Conservation (phyloP, 2,797 vertebrate genomes). For the Erethizon dorsatum region DNA sequence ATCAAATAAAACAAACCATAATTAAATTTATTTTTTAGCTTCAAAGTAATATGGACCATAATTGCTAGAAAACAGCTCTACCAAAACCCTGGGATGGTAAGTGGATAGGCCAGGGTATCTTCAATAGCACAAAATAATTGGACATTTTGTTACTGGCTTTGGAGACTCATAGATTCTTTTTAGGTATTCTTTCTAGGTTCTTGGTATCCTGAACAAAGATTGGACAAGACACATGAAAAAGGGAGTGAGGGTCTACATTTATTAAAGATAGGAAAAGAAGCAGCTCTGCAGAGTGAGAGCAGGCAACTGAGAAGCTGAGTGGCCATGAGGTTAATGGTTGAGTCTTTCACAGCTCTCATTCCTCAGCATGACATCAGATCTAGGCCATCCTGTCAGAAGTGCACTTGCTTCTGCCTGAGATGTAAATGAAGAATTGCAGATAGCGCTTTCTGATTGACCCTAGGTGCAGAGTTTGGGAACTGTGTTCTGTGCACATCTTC, state of each 20-base stretch:
- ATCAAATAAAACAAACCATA: not conserved
- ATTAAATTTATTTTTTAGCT: not conserved
- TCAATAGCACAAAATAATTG: not conserved
- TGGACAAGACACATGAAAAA: not conserved
- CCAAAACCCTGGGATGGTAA: not conserved
- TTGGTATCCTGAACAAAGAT: not conserved
- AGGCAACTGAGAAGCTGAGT: not conserved
- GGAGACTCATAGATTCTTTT: not conserved
- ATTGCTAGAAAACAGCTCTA: not conserved
- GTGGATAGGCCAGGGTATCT: not conserved
- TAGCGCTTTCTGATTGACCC: not conserved
- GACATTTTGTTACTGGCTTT: not conserved
- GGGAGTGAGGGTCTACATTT: not conserved
- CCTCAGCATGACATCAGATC: not conserved
- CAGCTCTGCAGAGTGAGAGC: not conserved
- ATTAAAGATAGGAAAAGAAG: not conserved
- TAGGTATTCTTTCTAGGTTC: not conserved
- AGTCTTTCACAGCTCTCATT: not conserved
- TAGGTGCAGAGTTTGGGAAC: not conserved
- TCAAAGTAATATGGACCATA: not conserved
- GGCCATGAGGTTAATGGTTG: not conserved
- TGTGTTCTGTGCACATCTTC: not conserved
- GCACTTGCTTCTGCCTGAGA: not conserved
- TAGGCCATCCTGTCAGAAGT: not conserved
- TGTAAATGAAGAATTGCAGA: not conserved